Conservation (phyloP, 2,113 vertebrate species). For the Pseudopodoces humilis region DNA sequence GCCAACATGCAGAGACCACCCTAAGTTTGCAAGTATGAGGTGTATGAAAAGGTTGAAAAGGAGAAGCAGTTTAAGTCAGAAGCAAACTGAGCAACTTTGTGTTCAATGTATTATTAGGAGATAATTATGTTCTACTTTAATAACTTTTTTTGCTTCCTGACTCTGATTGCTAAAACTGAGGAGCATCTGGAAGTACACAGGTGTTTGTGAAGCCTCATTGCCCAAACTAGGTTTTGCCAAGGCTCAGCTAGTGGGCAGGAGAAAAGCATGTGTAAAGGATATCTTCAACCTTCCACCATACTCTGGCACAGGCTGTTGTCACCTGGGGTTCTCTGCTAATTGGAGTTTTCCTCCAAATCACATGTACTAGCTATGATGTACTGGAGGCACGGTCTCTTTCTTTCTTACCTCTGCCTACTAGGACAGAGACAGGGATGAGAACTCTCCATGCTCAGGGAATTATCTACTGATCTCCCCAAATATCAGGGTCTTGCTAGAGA, state of each 20-base stretch:
- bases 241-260: not conserved
- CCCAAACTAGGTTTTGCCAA: not conserved
- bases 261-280: accelerated
- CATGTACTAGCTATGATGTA: accelerated
- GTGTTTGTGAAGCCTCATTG: not conserved
- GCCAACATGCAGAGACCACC: not conserved
- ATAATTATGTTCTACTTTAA: not conserved
- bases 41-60: not conserved
- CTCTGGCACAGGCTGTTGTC: not conserved
- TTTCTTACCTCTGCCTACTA: not conserved
- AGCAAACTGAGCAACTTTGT: not conserved
- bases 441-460: not conserved
- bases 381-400: not conserved
- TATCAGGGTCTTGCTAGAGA: not conserved
- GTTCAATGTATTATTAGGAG: not conserved
- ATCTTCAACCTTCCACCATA: not conserved
- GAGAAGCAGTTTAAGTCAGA: not conserved
- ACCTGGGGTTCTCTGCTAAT: not conserved
- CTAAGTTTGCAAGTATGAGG: accelerated
- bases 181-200: not conserved
- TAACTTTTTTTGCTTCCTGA: not conserved
- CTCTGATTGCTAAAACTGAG: not conserved
- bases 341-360: not conserved
- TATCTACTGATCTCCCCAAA: not conserved
- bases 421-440: accelerated